Evolutionary conservation across 92 coral and sea anemone species (phyloP).

Genomic region (Isaurus tuberculatus): DNA sequence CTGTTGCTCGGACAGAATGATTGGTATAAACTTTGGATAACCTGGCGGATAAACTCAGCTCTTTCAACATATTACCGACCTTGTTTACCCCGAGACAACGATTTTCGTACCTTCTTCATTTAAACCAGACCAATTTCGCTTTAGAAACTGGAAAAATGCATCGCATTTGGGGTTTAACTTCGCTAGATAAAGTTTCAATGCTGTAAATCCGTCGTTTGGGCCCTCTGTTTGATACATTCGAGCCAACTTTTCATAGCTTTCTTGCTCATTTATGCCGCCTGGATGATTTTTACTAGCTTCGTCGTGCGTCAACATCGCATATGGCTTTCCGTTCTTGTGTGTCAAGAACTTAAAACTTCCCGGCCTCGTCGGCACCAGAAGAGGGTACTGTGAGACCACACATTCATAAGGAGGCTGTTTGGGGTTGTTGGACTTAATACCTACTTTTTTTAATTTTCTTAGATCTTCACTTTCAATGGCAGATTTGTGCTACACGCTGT

Average conservation of each 20-base stretch:
- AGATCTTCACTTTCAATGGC: constrained; percentile 43
- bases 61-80: neutral
- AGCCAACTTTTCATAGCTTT: neutral
- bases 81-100: too few relatives aligned
- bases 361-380: constrained; percentile 16
- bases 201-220: neutral
- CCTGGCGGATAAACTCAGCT: neutral
- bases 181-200: neutral
- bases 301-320: neutral
- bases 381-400: neutral
- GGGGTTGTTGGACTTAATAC: constrained; percentile 22
- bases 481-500: constrained; percentile 47
- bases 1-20: neutral
- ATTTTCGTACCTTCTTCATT: too few relatives aligned
- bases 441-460: constrained; percentile 19
- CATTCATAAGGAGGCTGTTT: neutral
- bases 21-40: neutral
- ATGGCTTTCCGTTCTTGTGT: neutral
- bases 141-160: neutral
- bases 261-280: neutral
- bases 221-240: neutral
- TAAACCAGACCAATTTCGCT: neutral
- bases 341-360: neutral
- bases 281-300: neutral
- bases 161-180: neutral